Evolutionary conservation across 1,140 invertebrate species (phyloP).

Genomic region (Nymphalis io): DNA sequence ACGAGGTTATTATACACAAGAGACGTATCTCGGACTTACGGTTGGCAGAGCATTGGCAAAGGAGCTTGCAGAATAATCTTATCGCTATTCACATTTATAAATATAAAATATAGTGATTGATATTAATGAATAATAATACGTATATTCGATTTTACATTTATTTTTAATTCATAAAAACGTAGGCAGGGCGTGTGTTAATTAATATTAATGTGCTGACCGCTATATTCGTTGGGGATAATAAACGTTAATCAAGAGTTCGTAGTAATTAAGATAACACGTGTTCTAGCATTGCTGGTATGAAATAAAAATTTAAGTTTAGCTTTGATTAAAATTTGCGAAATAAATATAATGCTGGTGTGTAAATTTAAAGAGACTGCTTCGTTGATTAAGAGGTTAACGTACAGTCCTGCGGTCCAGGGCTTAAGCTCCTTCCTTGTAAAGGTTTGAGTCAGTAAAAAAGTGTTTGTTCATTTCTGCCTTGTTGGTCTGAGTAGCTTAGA

Average conservation of each 20-base stretch:
- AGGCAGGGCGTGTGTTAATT: slow-evolving; percentile 3
- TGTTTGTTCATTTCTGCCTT: too few relatives aligned
- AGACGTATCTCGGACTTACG: slow-evolving; percentile 1
- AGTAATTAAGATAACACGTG: slow-evolving; percentile 7
- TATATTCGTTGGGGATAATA: slow-evolving; percentile 10
- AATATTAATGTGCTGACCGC: slow-evolving; percentile 8
- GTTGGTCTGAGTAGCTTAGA: too few relatives aligned
- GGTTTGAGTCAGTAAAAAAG: too few relatives aligned
- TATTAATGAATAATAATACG: not conserved
- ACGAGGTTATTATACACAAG: not conserved
- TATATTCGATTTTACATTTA: not conserved
- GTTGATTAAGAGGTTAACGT: too few relatives aligned
- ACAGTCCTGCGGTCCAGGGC: too few relatives aligned
- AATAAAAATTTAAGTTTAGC: not conserved
- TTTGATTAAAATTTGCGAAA: not conserved
- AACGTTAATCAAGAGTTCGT: slow-evolving; percentile 11
- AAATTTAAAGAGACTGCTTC: too few relatives aligned
- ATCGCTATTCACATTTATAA: not conserved
- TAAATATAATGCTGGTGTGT: too few relatives aligned
- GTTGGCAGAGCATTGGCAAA: not conserved
- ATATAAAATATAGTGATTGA: not conserved
- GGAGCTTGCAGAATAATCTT: not conserved
- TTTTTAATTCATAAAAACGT: slow-evolving; percentile 1
- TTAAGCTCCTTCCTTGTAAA: too few relatives aligned
- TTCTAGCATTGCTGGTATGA: slow-evolving; percentile 11